Percentiles rank a stretch among this genome's conserved stretches.
phyloP scores from a whole-genome alignment of 2,113 vertebrate genomes.

The Vombatus ursinus region DNA sequence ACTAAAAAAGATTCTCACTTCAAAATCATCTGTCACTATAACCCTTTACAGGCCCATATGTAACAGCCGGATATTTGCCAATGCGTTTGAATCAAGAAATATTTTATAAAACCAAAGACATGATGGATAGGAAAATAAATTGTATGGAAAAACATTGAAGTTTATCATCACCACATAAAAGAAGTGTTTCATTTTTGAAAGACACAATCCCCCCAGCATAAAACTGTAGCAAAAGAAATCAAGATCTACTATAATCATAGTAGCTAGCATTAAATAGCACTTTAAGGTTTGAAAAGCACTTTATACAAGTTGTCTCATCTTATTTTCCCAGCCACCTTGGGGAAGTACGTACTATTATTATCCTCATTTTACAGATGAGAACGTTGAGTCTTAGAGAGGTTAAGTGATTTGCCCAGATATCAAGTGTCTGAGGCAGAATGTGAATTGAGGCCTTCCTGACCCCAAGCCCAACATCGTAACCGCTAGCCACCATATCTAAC shows the following conservation, averaged over 20 bases:
- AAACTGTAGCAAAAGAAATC: background rate
- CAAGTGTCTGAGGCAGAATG: background rate
- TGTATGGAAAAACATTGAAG: constrained; percentile 25
- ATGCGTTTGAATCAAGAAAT: constrained; percentile 41
- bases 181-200: background rate
- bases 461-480: background rate
- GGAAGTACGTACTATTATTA: background rate
- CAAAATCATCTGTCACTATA: constrained; percentile 37
- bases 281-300: background rate
- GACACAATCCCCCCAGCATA: background rate
- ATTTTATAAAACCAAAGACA: constrained; percentile 49
- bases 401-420: background rate
- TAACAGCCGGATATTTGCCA: constrained; percentile 47
- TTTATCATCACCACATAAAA: constrained; percentile 32
- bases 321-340: background rate
- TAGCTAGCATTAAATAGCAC: background rate
- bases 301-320: background rate
- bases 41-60: constrained; percentile 44
- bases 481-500: background rate
- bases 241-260: background rate
- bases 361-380: background rate
- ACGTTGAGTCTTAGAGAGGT: background rate
- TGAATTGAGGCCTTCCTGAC: background rate
- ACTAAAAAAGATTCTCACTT: constrained; percentile 54
- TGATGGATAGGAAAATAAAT: background rate